These are phyloP conservation scores for Hirundo rustica DNA, from an alignment of 2,797 vertebrate genomes.

Conservation along the genomic window DNA sequence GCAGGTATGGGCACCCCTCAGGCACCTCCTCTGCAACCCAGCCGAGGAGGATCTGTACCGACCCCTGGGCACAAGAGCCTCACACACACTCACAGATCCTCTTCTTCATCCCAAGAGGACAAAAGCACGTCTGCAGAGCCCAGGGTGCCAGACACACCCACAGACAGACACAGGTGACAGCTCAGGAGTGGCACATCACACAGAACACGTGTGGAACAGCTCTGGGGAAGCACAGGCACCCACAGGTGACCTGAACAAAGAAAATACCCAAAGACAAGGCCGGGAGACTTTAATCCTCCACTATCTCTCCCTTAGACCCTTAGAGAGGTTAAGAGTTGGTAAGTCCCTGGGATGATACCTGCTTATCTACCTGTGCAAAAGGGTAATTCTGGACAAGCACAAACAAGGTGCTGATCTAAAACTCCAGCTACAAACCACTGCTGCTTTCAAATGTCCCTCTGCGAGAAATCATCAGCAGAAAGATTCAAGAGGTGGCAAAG, in stretches of 20 bases:
- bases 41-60: not conserved
- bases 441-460: not conserved
- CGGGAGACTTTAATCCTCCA: constrained; percentile 5
- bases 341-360: not conserved
- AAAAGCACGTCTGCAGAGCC: not conserved
- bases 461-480: not conserved
- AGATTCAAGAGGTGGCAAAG: not conserved
- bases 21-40: not conserved
- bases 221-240: not conserved
- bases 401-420: not conserved
- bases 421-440: not conserved
- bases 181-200: not conserved
- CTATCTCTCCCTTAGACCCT: not conserved
- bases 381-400: not conserved
- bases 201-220: not conserved
- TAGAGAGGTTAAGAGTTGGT: not conserved
- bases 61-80: not conserved
- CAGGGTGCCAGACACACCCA: not conserved
- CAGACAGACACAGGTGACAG: not conserved
- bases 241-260: constrained; percentile 7
- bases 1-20: not conserved
- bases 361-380: constrained; percentile 15
- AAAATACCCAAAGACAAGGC: not conserved
- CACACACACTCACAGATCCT: not conserved
- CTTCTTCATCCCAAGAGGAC: not conserved